phyloP scores from a whole-genome alignment of 30 jellyfish, hydroid and myxozoan genomes.

The Sanderia malayensis region DNA sequence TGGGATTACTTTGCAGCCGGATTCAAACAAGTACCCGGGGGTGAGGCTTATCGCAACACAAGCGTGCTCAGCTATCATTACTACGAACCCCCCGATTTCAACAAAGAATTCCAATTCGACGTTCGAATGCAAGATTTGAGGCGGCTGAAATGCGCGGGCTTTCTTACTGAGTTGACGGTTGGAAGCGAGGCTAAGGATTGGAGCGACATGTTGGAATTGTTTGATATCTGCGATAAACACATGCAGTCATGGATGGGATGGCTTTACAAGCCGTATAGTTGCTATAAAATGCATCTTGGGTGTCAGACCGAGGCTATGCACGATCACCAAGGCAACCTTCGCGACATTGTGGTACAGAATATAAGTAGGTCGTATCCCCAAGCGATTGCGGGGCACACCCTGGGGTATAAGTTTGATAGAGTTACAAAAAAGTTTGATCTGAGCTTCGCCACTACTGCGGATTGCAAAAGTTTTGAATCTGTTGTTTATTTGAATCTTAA shows the following conservation, averaged over 20 bases:
- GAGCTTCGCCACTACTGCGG: slow-evolving; percentile 44
- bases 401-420: slow-evolving; percentile 45
- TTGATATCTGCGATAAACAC: slow-evolving; percentile 70
- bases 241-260: slow-evolving; percentile 98
- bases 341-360: slow-evolving; percentile 66
- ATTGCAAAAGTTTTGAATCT: slow-evolving; percentile 60
- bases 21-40: slow-evolving; percentile 92
- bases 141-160: slow-evolving; percentile 93
- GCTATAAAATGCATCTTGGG: slow-evolving; percentile 60
- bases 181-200: slow-evolving; percentile 71
- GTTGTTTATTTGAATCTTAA: slow-evolving; percentile 64
- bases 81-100: slow-evolving; percentile 97
- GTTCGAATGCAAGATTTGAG: slow-evolving; percentile 79
- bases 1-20: slow-evolving; percentile 96
- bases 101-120: slow-evolving; percentile 71
- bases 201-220: slow-evolving; percentile 65
- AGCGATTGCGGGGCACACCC: slow-evolving; percentile 92
- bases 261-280: slow-evolving; percentile 93
- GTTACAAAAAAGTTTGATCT: slow-evolving; percentile 48
- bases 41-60: slow-evolving; percentile 64
- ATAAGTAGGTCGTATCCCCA: slow-evolving; percentile 94
- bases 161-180: slow-evolving; percentile 78
- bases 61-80: slow-evolving; percentile 95
- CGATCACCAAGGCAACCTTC: slow-evolving; percentile 49
- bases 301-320: slow-evolving; percentile 45